A percentile compares a stretch with the other conserved stretches of the same genome.
phyloP scores from a whole-genome alignment of 2,888 invertebrate species.

The Cataglyphis rosenhaueri region DNA sequence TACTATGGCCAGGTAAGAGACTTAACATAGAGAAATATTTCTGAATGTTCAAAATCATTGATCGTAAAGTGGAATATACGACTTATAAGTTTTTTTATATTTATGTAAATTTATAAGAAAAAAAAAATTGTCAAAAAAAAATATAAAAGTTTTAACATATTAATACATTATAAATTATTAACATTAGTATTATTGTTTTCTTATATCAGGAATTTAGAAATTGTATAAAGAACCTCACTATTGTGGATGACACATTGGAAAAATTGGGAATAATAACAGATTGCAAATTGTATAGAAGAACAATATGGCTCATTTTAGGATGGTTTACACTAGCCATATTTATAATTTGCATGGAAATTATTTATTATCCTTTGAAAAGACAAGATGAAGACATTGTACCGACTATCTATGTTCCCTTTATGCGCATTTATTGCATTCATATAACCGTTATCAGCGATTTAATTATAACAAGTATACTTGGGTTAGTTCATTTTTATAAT shows the following conservation, averaged over 20 bases:
- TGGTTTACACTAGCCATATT: not conserved
- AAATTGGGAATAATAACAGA: not conserved
- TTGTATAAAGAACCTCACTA: slow-evolving; percentile 15
- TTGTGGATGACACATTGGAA: slow-evolving; percentile 23
- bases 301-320: not conserved
- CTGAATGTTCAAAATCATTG: not conserved
- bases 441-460: not conserved
- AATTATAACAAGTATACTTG: not conserved
- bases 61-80: not conserved
- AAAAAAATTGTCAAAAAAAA: not conserved
- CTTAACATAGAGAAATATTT: not conserved
- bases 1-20: not conserved
- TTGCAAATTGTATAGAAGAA: not conserved
- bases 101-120: too few relatives aligned
- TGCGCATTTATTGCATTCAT: not conserved
- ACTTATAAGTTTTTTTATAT: not conserved
- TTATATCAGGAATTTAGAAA: not conserved
- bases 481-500: slow-evolving; percentile 2
- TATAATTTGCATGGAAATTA: not conserved
- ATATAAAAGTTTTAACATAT: not conserved
- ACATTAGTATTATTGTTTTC: not conserved
- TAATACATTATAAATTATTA: not conserved
- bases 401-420: not conserved
- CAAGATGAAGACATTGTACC: too few relatives aligned
- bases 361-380: too few relatives aligned